These are phyloP conservation scores for Heliconius erato DNA, from an alignment of 2,888 invertebrate genomes.

Conservation along the genomic window DNA sequence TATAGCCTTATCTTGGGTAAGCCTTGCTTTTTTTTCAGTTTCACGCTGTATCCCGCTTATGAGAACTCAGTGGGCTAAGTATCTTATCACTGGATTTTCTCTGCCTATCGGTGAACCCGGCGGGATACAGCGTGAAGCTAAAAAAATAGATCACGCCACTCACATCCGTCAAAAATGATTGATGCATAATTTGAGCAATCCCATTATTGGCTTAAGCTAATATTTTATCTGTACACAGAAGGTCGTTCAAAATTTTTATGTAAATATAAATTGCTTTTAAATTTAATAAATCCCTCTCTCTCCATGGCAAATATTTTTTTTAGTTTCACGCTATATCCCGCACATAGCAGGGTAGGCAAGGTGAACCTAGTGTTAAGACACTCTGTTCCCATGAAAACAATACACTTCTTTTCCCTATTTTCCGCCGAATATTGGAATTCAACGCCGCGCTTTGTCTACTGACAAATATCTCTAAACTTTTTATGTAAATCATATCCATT, in stretches of 20 bases:
- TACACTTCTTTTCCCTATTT: no score
- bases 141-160: background rate
- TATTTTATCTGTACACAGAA: constrained; percentile 10
- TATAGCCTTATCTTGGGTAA: constrained; percentile 40
- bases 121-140: background rate
- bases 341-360: no score
- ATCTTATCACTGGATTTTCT: background rate
- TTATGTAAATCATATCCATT: no score
- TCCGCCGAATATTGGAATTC: no score
- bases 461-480: no score
- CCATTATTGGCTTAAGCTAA: constrained; percentile 20
- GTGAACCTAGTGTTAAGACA: no score
- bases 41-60: background rate
- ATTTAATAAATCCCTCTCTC: no score
- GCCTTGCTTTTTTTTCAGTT: background rate
- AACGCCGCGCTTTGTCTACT: no score
- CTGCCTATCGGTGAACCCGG: background rate
- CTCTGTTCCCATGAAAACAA: no score
- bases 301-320: no score
- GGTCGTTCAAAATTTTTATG: background rate
- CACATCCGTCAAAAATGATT: constrained; percentile 28
- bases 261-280: background rate
- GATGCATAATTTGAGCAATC: constrained; percentile 13
- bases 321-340: no score
- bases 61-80: background rate